Base-by-base conservation (phyloP, 2,113 vertebrate species). In the Cryptomyrus ogoouensis region DNA sequence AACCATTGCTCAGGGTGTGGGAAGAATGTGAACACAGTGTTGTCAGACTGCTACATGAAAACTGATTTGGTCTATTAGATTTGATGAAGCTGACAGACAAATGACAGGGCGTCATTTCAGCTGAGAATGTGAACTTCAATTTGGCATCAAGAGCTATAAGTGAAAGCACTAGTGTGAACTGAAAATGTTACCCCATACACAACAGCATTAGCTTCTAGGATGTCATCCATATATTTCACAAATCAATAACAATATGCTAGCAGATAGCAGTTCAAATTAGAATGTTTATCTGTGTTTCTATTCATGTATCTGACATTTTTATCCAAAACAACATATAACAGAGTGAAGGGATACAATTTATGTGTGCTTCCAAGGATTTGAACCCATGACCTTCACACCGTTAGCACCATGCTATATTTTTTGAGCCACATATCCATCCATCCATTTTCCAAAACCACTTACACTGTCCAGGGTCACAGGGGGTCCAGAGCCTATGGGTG, bases 1-100 rank as follows among this genome's bases (percentile, higher is more conserved):
- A 46, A 90, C 92, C 92, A 88, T 88, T 77, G 88, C 42, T 46
- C 91, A 94, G 94, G 92, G 93, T 93, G 92, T 93, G 21, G 91
- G 83, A 39, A 90, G 58, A 91, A 17, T 62, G 19, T 53, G 89
- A 91, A 92, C 91, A 50, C 91, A 91, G 91, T 91, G 89, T 89
- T 85, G 17, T 44, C 49, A 85, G 66, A 80, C 92, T 50, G 88
- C 89, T 77, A 27, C 10, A 13, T 35, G 50, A n/a, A 66, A 9
- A 89, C 44, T 89, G 31, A 91, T 84, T 56, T 9, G 42, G 91
- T 83, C 91, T 92, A 94, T 91, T 93, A 90, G 91, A 89, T 85
- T 89, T 42, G 91, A 92, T 93, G 90, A 87, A 91, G 53, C 90
- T 87, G 24, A 93, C 93, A 90, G 92, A 93, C 92, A 90, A 88